Base-by-base conservation (phyloP, 2,888 invertebrate species). In the Rhagium mordax region DNA sequence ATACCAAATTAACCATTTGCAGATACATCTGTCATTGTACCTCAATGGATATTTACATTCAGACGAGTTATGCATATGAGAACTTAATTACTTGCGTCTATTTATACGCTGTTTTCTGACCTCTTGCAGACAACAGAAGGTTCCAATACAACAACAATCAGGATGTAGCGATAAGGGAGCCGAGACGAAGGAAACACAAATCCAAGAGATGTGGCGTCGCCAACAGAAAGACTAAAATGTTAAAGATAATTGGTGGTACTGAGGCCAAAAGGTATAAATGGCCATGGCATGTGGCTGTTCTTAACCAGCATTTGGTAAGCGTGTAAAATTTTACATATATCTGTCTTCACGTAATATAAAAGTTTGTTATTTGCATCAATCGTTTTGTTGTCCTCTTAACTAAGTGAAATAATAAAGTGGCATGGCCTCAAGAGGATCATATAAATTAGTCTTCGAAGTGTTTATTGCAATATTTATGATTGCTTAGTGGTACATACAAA, bases 271-370 rank as follows among this genome's bases (percentile, higher is more conserved):
- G 92, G 61, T 95, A 96, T 48, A 94, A 94, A 84, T 98, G 98
- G 97, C 96, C 97, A 0, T 98, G 98, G 97, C 97, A 97, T 89
- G 96, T 96, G 18, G 97, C 95, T 65, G 93, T 98, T 66, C 90
- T 98, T 72, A 97, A 97, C 87, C 91, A 94, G 83, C 93, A 92
- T 86, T 93, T 93, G 90, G 95, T 95, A 88, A 86, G 87, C 84
- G n/a, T 41, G n/a, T n/a, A 41, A 13, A 41, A 3, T 41, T 41
- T 13, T n/a, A 4, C 41, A 41, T 33, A 10, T 10, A 33, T 41
- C 41, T n/a, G 13, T 41, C 41, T 41, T 41, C 41, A 41, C 13
- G n/a, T 41, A 41, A 41, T n/a, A 41, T 41, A 41, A 41, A 13
- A 41, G 13, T 41, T 41, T 8, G 3, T 41, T 41, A 41, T 41